A percentile compares a stretch with the other conserved stretches of the same genome.
phyloP scores from a whole-genome alignment of 2,888 invertebrate genomes.

The Mamestra brassicae region DNA sequence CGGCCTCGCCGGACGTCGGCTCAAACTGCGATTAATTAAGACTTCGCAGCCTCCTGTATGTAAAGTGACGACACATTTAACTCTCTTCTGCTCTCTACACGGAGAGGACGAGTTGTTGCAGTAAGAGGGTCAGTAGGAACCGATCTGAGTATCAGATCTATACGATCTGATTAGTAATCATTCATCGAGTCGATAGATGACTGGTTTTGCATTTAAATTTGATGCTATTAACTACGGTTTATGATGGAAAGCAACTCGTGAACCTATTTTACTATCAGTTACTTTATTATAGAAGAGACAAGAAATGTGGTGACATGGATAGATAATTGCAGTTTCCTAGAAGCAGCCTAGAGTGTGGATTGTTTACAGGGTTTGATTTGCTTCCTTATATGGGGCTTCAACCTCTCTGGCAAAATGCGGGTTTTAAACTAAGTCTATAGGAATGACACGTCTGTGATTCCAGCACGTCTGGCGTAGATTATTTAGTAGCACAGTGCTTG shows the following conservation, averaged over 20 bases:
- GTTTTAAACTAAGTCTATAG: neutral
- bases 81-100: neutral
- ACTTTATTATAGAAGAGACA: neutral
- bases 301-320: neutral
- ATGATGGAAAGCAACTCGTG: neutral
- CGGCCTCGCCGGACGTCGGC: slow-evolving; percentile 2
- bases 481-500: neutral
- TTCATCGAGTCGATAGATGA: slow-evolving; percentile 3
- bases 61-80: neutral
- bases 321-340: neutral
- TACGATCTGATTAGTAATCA: neutral
- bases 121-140: neutral
- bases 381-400: neutral
- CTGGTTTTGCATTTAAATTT: slow-evolving; percentile 15
- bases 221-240: neutral
- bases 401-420: neutral
- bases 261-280: neutral
- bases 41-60: slow-evolving; percentile 1
- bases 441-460: neutral
- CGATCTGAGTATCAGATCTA: neutral
- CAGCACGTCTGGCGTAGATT: neutral
- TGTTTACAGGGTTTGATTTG: neutral
- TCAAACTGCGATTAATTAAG: slow-evolving; percentile 2
- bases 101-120: neutral
- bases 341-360: no score